These are phyloP conservation scores for Cephalotes varians DNA, from an alignment of 2,888 invertebrate genomes.

Conservation along the genomic window DNA sequence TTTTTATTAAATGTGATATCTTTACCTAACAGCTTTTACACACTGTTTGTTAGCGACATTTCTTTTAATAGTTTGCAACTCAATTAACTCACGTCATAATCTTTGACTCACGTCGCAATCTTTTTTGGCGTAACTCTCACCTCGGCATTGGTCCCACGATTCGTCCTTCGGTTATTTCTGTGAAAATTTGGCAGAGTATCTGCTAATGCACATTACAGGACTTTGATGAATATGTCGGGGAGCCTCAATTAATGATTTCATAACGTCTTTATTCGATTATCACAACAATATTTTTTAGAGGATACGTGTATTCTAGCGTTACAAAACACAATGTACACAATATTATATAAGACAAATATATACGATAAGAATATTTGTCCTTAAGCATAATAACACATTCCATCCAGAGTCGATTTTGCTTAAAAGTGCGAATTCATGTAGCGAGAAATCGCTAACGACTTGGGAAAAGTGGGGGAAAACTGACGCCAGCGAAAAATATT, in stretches of 20 bases:
- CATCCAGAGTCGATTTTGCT: background rate
- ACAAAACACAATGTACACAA: background rate
- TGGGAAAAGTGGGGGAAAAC: no score
- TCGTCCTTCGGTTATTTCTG: conserved; percentile 63
- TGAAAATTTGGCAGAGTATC: conserved; percentile 58
- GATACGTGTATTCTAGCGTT: background rate
- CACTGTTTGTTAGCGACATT: background rate
- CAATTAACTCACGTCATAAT: conserved; percentile 30
- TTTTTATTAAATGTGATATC: no score
- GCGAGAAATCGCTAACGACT: no score
- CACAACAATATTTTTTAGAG: conserved; percentile 15
- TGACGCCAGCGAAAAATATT: no score
- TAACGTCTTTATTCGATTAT: background rate
- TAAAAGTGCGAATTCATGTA: background rate
- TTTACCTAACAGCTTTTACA: background rate
- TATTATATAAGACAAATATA: background rate
- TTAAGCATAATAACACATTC: background rate
- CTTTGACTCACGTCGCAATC: conserved; percentile 10
- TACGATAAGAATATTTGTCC: background rate
- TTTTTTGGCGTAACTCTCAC: conserved; percentile 54
- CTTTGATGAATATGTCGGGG: conserved; percentile 17
- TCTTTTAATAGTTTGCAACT: background rate
- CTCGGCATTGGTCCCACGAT: conserved; percentile 39
- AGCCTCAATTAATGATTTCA: conserved; percentile 29
- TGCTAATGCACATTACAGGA: conserved; percentile 27